Conservation (phyloP, 2,888 invertebrate species). For the Nephrotoma guestfalica region DNA sequence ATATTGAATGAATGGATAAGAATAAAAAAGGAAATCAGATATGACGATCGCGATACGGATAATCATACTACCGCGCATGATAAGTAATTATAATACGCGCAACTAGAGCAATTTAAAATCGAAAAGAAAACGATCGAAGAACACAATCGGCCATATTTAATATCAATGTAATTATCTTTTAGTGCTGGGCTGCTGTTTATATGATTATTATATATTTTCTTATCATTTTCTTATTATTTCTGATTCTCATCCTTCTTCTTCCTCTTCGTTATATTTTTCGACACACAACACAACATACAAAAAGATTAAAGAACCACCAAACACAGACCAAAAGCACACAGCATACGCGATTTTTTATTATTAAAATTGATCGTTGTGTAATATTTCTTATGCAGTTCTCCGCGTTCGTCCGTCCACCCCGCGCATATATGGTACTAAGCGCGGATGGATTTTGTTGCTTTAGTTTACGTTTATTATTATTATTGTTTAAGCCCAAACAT, state of each 20-base stretch:
- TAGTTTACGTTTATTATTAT: not conserved
- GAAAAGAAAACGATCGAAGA: not conserved
- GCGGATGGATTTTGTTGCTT: not conserved
- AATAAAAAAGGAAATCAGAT: not conserved
- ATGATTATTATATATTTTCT: not conserved
- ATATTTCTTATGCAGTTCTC: not conserved
- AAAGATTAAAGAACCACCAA: not conserved
- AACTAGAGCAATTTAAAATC: slow-evolving; percentile 2
- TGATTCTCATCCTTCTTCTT: not conserved
- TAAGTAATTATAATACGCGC: not conserved
- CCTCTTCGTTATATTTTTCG: not conserved
- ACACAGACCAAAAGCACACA: not conserved
- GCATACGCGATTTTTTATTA: not conserved
- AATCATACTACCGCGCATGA: not conserved
- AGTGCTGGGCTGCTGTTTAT: slow-evolving; percentile 1
- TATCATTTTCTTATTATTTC: not conserved
- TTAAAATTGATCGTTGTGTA: not conserved
- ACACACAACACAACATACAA: not conserved
- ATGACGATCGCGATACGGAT: not conserved
- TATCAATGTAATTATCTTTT: slow-evolving; percentile 2
- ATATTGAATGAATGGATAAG: not conserved
- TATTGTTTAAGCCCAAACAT: not conserved
- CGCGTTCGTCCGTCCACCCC: not conserved
- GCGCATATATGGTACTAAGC: not conserved
- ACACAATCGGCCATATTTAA: not conserved